phyloP scores from a whole-genome alignment of 2,797 vertebrate species.

The Myiotriccus ornatus region DNA sequence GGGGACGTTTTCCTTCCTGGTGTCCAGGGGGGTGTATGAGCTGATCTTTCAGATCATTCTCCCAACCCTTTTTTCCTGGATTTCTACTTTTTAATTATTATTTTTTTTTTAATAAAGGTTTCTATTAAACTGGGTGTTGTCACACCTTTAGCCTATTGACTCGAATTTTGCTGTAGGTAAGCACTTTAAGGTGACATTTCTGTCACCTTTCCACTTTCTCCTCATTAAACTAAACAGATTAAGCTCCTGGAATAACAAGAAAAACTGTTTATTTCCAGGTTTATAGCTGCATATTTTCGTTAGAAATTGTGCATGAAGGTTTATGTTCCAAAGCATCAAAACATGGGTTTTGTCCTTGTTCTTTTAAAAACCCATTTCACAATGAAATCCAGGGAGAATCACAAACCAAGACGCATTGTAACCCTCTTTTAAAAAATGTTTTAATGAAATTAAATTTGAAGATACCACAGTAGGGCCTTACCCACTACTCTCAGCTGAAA shows the following conservation, averaged over 20 bases:
- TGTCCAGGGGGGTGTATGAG: background rate
- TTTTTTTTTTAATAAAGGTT: background rate
- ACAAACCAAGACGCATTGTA: background rate
- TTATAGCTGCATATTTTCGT: background rate
- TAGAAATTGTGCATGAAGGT: background rate
- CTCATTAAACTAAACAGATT: background rate
- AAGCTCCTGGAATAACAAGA: background rate
- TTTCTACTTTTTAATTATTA: rapidly evolving
- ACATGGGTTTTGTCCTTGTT: background rate
- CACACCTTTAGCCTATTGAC: background rate
- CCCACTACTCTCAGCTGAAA: background rate
- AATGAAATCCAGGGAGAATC: background rate
- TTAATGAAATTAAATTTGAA: constrained; percentile 43
- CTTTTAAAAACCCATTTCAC: background rate
- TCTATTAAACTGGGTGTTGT: background rate
- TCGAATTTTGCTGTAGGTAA: background rate
- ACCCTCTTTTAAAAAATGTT: background rate
- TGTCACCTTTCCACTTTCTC: background rate
- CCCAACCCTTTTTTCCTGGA: rapidly evolving
- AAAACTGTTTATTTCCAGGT: background rate
- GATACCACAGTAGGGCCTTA: background rate
- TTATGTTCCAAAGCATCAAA: background rate
- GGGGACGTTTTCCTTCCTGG: rapidly evolving
- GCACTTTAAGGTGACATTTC: background rate
- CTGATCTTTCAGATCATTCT: background rate